Evolutionary conservation across 2,113 vertebrate species (phyloP).

Genomic region (Micromys minutus): DNA sequence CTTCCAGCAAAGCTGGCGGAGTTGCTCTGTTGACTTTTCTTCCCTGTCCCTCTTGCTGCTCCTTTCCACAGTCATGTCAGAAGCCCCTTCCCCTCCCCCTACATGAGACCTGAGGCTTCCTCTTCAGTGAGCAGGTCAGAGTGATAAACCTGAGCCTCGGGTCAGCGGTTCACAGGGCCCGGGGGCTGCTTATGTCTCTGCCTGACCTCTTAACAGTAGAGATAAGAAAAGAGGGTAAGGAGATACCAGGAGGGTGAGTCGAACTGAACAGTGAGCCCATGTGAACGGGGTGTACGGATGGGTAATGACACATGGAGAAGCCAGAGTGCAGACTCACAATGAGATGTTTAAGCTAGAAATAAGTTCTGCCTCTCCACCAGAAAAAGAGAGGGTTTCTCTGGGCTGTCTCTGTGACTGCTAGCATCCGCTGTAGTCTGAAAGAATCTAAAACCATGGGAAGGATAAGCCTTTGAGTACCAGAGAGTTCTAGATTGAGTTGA

Average conservation of each 20-base stretch:
- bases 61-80: background rate
- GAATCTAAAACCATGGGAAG: background rate
- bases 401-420: background rate
- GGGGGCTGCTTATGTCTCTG: background rate
- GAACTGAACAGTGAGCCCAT: background rate
- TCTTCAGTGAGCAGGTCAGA: background rate
- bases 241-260: background rate
- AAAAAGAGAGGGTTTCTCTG: background rate
- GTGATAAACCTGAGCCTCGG: no score
- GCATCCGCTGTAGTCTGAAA: no score
- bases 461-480: background rate
- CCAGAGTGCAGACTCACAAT: background rate
- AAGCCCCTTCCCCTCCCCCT: background rate
- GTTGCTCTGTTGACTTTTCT: background rate
- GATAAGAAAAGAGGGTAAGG: background rate
- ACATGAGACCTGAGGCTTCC: background rate
- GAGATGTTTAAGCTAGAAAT: background rate
- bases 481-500: background rate
- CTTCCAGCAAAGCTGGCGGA: background rate
- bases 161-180: rapidly evolving
- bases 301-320: background rate
- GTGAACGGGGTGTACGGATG: rapidly evolving
- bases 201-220: background rate
- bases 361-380: background rate
- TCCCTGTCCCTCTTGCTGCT: background rate